These are phyloP conservation scores for Euura lappo DNA, from an alignment of 1,140 invertebrate genomes.

Conservation along the genomic window DNA sequence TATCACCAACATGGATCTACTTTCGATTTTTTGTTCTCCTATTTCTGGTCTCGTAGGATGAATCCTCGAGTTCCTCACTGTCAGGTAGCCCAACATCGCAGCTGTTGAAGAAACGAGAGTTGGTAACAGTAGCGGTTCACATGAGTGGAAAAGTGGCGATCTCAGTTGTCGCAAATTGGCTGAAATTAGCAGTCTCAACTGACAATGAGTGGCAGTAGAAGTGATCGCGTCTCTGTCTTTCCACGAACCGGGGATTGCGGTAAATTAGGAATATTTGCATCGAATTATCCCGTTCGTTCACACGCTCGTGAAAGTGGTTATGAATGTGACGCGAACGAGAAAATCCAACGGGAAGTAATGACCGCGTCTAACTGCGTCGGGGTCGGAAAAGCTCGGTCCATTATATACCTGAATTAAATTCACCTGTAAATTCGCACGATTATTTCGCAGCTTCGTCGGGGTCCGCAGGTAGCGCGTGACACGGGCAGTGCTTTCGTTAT, in stretches of 20 bases:
- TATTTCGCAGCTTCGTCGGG: neutral
- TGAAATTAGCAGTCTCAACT: neutral
- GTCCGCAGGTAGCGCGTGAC: neutral
- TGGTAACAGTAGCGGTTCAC: too few relatives aligned
- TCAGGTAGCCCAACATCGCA: too few relatives aligned
- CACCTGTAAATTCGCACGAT: neutral
- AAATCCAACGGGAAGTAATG: neutral
- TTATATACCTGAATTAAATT: neutral
- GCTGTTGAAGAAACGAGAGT: too few relatives aligned
- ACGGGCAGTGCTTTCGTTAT: constrained; percentile 29
- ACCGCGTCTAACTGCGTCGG: neutral
- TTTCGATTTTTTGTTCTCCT: neutral
- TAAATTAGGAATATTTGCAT: neutral
- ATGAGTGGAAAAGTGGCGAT: neutral
- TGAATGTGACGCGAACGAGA: neutral
- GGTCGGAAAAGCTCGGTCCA: neutral
- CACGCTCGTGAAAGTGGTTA: too few relatives aligned
- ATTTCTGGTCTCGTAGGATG: neutral
- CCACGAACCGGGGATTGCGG: neutral
- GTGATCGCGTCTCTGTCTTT: neutral
- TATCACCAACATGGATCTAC: neutral
- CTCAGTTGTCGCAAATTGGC: neutral
- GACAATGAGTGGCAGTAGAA: neutral
- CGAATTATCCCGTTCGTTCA: too few relatives aligned
- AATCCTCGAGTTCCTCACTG: too few relatives aligned